A percentile compares a stretch with the other conserved stretches of the same genome.
These are phyloP conservation scores for Batillaria attramentaria DNA, from an alignment of 1,140 invertebrate genomes.

Conservation along the genomic window DNA sequence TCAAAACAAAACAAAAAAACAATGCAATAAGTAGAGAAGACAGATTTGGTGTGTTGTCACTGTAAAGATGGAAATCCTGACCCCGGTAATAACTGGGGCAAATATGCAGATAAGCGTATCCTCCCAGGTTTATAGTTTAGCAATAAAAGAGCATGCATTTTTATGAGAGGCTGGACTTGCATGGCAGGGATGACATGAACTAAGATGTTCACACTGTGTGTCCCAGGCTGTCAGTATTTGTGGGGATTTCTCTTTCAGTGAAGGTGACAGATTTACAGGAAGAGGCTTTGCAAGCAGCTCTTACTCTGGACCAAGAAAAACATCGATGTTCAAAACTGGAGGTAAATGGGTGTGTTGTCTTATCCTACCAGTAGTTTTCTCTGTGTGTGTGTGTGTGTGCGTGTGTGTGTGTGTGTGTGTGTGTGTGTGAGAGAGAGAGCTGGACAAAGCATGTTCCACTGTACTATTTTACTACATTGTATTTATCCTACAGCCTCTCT, in stretches of 20 bases:
- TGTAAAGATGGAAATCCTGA: no score
- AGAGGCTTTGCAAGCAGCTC: slow-evolving; percentile 24
- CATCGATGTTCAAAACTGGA: slow-evolving; percentile 41
- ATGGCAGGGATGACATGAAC: not conserved
- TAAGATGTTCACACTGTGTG: not conserved
- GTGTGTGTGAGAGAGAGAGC: no score
- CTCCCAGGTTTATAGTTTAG: not conserved
- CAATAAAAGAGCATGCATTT: not conserved
- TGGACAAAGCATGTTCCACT: no score
- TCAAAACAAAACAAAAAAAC: no score
- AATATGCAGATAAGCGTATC: not conserved
- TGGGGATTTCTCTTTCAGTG: slow-evolving; percentile 34
- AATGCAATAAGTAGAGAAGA: no score
- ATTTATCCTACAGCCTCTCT: no score
- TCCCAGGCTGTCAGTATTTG: no score
- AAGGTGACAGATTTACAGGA: slow-evolving; percentile 35
- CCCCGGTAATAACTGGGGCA: not conserved
- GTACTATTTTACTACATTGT: no score
- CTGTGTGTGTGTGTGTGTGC: no score
- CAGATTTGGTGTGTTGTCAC: no score
- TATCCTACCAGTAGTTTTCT: no score
- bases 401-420: no score
- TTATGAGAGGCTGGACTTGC: not conserved
- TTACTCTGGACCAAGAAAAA: slow-evolving; percentile 36
- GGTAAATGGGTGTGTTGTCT: slow-evolving; percentile 35